Evolutionary conservation across 2,888 invertebrate genomes (phyloP), one percentile per base, ranked within the genome.

Genomic region (Dugesia japonica): DNA sequence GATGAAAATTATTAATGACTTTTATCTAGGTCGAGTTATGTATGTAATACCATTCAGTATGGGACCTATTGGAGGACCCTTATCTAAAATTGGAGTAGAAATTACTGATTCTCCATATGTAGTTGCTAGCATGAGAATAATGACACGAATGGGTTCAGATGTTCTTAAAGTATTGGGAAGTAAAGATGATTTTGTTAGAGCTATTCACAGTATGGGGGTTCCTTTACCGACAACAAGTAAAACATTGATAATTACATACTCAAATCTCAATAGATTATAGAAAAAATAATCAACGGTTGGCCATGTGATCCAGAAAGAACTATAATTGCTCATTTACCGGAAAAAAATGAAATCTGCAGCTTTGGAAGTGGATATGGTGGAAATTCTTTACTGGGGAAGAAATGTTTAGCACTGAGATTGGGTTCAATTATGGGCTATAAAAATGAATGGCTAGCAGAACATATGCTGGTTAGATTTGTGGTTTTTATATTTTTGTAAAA

Each of bases 391-490:
- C 79, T 81, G 17, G 81, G 81, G 26, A 81, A 81, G 79, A 81
- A 81, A 75, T 81, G 81, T 78, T 81, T 81, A 71, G 81, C 81
- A 26, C 79, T 81, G 56, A 74, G 81, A 26, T 79, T 81, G 33
- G 81, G 80, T 71, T 76, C 76, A 71, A 71, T 76, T 71, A 75
- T 81, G 23, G 81, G 80, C 17, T 72, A 78, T 23, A 79, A 80
- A 26, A 81, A 81, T 71, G 81, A 80, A 31, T 81, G 81, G 81
- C 73, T 81, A 73, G 81, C 81, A 71, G 81, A 81, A 71, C 81
- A 81, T 79, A 81, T 81, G 81, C 79, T 81, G 77, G 79, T 79
- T 28, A 26, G 27, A 9, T 20, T 20, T 27, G 15, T 20, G n/a
- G n/a, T n/a, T n/a, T n/a, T n/a, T n/a, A n/a, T n/a, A n/a, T n/a